A percentile compares a stretch with the other conserved stretches of the same genome.
phyloP scores from a whole-genome alignment of 2,113 vertebrate genomes.

The Pogona vitticeps region DNA sequence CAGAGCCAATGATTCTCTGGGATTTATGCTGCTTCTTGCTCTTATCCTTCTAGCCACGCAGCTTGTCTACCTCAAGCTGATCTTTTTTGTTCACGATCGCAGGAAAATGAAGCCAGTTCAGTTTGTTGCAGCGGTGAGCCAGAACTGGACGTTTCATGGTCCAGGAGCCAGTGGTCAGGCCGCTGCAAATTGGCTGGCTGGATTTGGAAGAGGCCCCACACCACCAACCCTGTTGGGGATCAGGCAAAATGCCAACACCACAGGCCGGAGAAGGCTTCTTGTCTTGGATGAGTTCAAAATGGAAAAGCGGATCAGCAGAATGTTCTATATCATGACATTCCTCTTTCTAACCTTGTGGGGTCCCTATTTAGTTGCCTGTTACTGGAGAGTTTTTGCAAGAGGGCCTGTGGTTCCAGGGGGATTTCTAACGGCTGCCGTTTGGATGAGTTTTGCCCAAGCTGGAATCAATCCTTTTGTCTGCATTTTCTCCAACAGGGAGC shows the following conservation, averaged over 20 bases:
- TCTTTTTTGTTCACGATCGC: conserved; percentile 98
- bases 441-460: conserved; percentile 99
- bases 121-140: conserved; percentile 99
- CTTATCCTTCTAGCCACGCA: conserved; percentile 99
- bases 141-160: conserved; percentile 99
- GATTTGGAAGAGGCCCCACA: conserved; percentile 97
- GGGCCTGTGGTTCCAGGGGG: conserved; percentile 94
- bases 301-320: conserved; percentile 99
- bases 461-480: conserved; percentile 99
- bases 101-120: conserved; percentile 99
- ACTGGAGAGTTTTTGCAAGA: conserved; percentile 98
- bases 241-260: conserved; percentile 95
- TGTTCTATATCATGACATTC: conserved; percentile 99
- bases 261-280: conserved; percentile 93
- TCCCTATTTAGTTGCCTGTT: conserved; percentile 98
- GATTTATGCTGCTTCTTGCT: conserved; percentile 98
- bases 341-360: conserved; percentile 98
- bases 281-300: conserved; percentile 99
- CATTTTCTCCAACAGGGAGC: conserved; percentile 99
- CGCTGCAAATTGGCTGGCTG: conserved; percentile 98
- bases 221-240: conserved; percentile 98
- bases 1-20: conserved; percentile 97
- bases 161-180: conserved; percentile 98
- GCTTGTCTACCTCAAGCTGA: conserved; percentile 99
- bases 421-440: conserved; percentile 98